Conservation (phyloP, 1,140 invertebrate species). For the silkworm (Bombyx mori) region ASM3026992v2 NC_085111.1:5611501-5612000, state of each 20-base stretch:
- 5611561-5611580: too few relatives aligned
- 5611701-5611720: not conserved
- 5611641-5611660: too few relatives aligned
- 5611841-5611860: constrained; percentile 39
- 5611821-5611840: constrained; percentile 31
- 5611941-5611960: constrained; percentile 59
- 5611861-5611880: constrained; percentile 40
- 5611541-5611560: too few relatives aligned
- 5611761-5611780: constrained; percentile 17
- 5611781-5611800: not conserved
- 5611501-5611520: too few relatives aligned
- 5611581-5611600: too few relatives aligned
- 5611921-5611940: constrained; percentile 36
- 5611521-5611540: too few relatives aligned
- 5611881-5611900: constrained; percentile 8
- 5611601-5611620: too few relatives aligned
- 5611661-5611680: constrained; percentile 1
- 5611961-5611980: constrained; percentile 57
- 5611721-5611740: constrained; percentile 14
- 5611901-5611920: constrained; percentile 32
- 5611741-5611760: constrained; percentile 25
- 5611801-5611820: constrained; percentile 47
- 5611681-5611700: constrained; percentile 4
- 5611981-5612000: constrained; percentile 63
- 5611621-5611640: too few relatives aligned